Evolutionary conservation across 1,140 invertebrate species (phyloP), one percentile per base, ranked within the genome.

Genomic region (Anadara kagoshimensis): DNA sequence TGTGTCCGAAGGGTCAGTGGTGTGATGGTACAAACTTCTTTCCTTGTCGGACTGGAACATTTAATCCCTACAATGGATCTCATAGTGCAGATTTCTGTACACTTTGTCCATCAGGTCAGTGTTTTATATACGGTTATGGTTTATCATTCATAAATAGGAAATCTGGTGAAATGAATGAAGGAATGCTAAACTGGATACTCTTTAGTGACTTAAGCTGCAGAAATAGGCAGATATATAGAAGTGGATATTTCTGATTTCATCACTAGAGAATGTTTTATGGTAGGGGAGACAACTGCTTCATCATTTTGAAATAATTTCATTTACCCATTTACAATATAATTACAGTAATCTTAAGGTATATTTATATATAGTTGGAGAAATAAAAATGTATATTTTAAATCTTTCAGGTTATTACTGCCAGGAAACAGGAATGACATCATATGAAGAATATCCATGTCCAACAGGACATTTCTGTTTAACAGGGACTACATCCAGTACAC

Each of bases 11-110:
- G 29, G 86, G 86, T 26, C 80, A 82, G 4, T 87, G 79, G 78
- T 88, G 86, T 77, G 84, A 88, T 72, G 86, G 86, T n/a, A 79
- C 82, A 61, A 70, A 75, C 26, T 83, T 83, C 66, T 69, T 71
- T 47, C 78, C 79, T 0, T 88, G 86, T 80, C 78, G 77, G 8
- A 69, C 83, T 16, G 86, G 86, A 7, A 85, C 76, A 18, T 88
- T 83, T 67, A 87, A 88, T 41, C 73, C 69, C 8, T 72, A 73
- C 18, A 87, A 86, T 66, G 83, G 78, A 26, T 86, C 86, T n/a
- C 47, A 62, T n/a, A 72, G 49, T 64, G 64, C 57, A 0, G 65
- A 66, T 20, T 79, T 68, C 5, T 88, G 86, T 75, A 51, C 76
- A 0, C 53, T 65, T 10, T 88, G 86, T 70, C 85, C 85, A 18